phyloP scores from a whole-genome alignment of 64 coral and sea anemone genomes.

The Stylophora pistillata region DNA sequence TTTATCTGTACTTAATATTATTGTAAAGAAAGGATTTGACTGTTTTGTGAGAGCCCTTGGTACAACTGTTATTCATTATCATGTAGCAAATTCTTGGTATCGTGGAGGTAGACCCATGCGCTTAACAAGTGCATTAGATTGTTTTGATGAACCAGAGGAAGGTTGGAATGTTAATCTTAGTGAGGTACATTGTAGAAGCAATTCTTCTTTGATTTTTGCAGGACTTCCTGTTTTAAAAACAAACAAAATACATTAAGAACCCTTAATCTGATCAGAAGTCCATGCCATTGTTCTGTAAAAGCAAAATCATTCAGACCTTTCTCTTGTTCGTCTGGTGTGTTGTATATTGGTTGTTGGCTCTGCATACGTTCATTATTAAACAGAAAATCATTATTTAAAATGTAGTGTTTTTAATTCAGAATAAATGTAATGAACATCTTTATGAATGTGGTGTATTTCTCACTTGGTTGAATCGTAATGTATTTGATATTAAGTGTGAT shows the following conservation, averaged over 20 bases:
- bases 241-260: too few species aligned
- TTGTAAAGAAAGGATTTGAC: constrained; percentile 5
- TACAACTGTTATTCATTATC: background rate
- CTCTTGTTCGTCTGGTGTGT: background rate
- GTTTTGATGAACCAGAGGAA: background rate
- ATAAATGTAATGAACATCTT: constrained; percentile 20
- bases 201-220: too few species aligned
- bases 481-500: background rate
- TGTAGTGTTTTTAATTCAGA: constrained; percentile 32
- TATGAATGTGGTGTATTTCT: background rate
- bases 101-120: constrained; percentile 6
- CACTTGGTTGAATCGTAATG: background rate
- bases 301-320: background rate
- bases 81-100: background rate
- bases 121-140: constrained; percentile 26
- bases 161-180: background rate
- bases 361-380: constrained; percentile 18
- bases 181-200: background rate
- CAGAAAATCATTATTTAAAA: constrained; percentile 26
- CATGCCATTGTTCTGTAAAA: too few species aligned
- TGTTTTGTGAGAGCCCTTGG: constrained; percentile 6
- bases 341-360: constrained; percentile 1
- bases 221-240: too few species aligned
- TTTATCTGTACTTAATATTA: constrained; percentile 1
- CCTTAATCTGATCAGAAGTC: too few species aligned